Evolutionary conservation across 2,113 vertebrate genomes (phyloP).

Genomic region (Dolichotis patagonum): DNA sequence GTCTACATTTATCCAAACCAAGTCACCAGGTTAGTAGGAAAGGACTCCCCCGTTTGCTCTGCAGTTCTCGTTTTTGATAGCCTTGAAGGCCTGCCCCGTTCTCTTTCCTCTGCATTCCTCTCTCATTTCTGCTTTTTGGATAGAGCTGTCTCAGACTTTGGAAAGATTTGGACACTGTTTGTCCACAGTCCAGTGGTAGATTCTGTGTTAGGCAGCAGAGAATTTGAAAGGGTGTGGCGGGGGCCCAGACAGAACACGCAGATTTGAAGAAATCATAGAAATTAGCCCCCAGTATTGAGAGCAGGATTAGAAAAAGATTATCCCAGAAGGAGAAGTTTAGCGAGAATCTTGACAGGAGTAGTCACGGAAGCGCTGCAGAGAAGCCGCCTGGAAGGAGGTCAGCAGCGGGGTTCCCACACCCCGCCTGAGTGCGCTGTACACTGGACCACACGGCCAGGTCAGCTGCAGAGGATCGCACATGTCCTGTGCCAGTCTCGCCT

Average conservation of each 20-base stretch:
- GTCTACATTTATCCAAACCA: not conserved
- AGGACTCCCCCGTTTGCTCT: not conserved
- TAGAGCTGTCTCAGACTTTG: not conserved
- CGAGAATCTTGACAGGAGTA: not conserved
- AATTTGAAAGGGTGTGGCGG: not conserved
- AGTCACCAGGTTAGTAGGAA: not conserved
- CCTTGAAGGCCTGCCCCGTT: not conserved
- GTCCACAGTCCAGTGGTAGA: not conserved
- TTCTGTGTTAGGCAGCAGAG: not conserved
- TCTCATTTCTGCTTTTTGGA: not conserved
- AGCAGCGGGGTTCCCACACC: not conserved
- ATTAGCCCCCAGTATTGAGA: not conserved
- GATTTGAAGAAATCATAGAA: not conserved
- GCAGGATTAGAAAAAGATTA: not conserved
- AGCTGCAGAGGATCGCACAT: not conserved
- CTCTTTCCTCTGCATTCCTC: not conserved
- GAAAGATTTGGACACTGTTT: not conserved
- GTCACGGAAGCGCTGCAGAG: not conserved
- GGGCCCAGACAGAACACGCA: not conserved
- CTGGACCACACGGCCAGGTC: not conserved
- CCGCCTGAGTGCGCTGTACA: not conserved
- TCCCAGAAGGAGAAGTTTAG: not conserved
- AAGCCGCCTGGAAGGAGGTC: no score
- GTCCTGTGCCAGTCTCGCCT: not conserved
- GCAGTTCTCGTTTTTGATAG: not conserved